phyloP scores from a whole-genome alignment of 2,888 invertebrate species.

The Diogma glabrata region DNA sequence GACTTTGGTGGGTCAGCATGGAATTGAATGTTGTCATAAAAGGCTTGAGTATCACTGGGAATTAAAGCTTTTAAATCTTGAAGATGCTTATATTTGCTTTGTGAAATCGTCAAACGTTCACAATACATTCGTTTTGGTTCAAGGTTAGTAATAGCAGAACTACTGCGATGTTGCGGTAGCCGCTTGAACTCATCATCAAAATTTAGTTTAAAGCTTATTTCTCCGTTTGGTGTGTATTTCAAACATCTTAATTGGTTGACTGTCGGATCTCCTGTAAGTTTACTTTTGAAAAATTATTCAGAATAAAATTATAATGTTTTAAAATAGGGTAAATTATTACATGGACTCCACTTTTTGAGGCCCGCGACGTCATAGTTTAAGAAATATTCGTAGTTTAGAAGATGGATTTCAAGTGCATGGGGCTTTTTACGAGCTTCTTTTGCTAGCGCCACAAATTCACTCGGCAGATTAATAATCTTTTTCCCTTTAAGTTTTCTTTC shows the following conservation, averaged over 20 bases:
- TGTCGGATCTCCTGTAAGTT: not conserved
- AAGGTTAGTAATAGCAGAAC: not conserved
- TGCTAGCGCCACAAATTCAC: not conserved
- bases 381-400: slow-evolving; percentile 3
- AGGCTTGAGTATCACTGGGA: not conserved
- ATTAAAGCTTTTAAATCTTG: slow-evolving; percentile 1
- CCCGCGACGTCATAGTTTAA: slow-evolving; percentile 7
- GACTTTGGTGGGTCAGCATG: slow-evolving; percentile 1
- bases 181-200: slow-evolving; percentile 1
- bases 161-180: slow-evolving; percentile 1
- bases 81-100: not conserved
- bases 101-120: not conserved
- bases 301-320: too few relatives aligned
- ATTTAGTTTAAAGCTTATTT: not conserved
- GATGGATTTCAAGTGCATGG: not conserved
- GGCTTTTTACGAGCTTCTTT: not conserved
- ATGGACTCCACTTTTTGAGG: slow-evolving; percentile 1
- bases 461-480: slow-evolving; percentile 1
- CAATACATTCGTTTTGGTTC: not conserved
- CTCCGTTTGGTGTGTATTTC: slow-evolving; percentile 4
- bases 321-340: not conserved
- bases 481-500: slow-evolving; percentile 5
- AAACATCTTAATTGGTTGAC: slow-evolving; percentile 4
- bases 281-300: not conserved
- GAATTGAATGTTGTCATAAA: not conserved